Percentiles rank a stretch among this genome's conserved stretches.
phyloP scores from a whole-genome alignment of 1,140 invertebrate species.

The Drosophila paulistorum region DNA sequence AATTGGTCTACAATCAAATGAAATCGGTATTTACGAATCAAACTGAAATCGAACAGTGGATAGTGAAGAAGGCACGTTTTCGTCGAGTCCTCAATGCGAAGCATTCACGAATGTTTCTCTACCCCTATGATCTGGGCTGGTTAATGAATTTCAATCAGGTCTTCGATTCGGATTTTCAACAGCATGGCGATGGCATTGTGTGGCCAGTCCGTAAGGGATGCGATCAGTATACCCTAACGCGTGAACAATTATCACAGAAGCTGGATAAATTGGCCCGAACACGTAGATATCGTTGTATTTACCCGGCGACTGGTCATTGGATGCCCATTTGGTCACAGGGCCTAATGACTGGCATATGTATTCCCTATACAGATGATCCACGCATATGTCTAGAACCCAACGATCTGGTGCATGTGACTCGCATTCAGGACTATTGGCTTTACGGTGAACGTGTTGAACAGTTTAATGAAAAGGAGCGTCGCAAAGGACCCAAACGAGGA shows the following conservation, averaged over 20 bases:
- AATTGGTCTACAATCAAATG: conserved; percentile 93
- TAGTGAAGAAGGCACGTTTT: conserved; percentile 91
- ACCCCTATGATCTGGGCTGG: conserved; percentile 94
- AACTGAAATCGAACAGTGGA: conserved; percentile 98
- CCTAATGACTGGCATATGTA: conserved; percentile 87
- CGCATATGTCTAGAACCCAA: conserved; percentile 88
- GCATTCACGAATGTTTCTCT: conserved; percentile 86
- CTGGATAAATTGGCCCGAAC: conserved; percentile 90
- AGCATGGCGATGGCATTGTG: conserved; percentile 90
- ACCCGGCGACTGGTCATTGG: conserved; percentile 89
- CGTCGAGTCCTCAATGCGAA: conserved; percentile 84
- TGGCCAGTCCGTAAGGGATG: conserved; percentile 94
- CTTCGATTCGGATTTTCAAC: conserved; percentile 84
- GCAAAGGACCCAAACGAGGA: conserved; percentile 84
- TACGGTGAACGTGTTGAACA: conserved; percentile 88
- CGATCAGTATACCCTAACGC: conserved; percentile 93
- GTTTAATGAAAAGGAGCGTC: conserved; percentile 26
- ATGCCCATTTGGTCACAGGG: conserved; percentile 89
- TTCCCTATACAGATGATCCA: conserved; percentile 93
- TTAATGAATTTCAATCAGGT: conserved; percentile 84
- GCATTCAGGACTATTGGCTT: conserved; percentile 92
- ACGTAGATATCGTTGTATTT: conserved; percentile 87
- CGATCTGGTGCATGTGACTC: conserved; percentile 91
- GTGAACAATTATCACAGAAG: conserved; percentile 96
- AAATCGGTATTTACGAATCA: conserved; percentile 92